Evolutionary conservation across 2,888 invertebrate species (phyloP), one percentile per base, ranked within the genome.

Genomic region (Bursaphelenchus okinawaensis): DNA sequence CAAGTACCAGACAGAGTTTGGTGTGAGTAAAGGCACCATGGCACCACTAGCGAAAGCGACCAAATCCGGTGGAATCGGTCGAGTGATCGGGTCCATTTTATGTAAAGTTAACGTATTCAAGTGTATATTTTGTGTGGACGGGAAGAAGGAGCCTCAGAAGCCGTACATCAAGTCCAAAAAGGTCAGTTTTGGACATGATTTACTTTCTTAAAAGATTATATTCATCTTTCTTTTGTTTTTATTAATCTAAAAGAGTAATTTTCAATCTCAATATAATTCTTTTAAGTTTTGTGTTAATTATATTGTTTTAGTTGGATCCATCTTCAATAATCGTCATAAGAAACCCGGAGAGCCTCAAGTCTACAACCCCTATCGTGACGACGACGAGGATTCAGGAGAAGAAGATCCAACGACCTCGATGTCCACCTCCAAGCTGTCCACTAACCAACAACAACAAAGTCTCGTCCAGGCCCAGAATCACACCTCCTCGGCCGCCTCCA

Each of bases 371-470:
- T 16, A 23, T 56, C 26, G 19, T 24, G 40, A 9, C n/a, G 9
- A 40, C 40, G 9, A 52, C 52, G 3, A 16, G 52, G 27, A 9
- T 12, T 22, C 24, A 56, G 16, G n/a, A 23, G n/a, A 26, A 16
- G 16, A 56, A 27, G 20, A 20, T 22, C 26, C 56, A 56, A 26
- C 59, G 75, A 31, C 75, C 75, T 0, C 70, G 67, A 24, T 59
- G 66, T 52, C 70, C 75, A 9, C 75, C 74, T 1, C 74, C 75
- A 50, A 74, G 74, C 8, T 71, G 71, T 40, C 73, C 75, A n/a
- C 19, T 66, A 19, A 22, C 63, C 9, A 19, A 50, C 19, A n/a
- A 9, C 24, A n/a, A 22, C 22, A 23, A 16, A 61, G 22, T 9
- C 26, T 29, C 61, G 26, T 62, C 16, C 19, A 61, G 63, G 20